A percentile compares a stretch with the other conserved stretches of the same genome.
Evolutionary conservation across 2,113 vertebrate genomes (phyloP).

Genomic region (Silurus asotus): DNA sequence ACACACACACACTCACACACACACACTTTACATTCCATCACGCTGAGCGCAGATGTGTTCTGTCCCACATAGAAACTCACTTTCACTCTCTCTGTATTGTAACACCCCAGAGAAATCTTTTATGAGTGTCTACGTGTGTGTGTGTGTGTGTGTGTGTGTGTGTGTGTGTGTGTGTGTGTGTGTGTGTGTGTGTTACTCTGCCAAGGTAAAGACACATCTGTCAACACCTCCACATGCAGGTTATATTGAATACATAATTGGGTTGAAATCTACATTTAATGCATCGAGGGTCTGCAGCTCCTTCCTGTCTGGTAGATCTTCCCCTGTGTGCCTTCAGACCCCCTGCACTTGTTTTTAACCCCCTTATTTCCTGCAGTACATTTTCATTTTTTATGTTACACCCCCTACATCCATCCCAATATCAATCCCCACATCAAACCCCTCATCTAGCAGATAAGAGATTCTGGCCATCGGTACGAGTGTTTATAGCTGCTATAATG

Average conservation of each 20-base stretch:
- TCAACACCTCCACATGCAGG: not conserved
- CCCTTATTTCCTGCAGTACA: not conserved
- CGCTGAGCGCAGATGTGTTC: conserved; percentile 43
- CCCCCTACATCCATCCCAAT: no score
- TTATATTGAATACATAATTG: not conserved
- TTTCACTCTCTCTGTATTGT: not conserved
- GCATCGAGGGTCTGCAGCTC: conserved; percentile 3
- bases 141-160: conserved; percentile 6
- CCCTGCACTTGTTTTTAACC: not conserved
- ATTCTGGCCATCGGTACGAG: not conserved
- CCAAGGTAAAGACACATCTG: conserved; percentile 46
- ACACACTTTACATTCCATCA: conserved; percentile 44
- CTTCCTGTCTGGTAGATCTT: conserved; percentile 1
- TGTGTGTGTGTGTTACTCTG: not conserved
- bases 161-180: conserved; percentile 20
- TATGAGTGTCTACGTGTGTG: conserved; percentile 15
- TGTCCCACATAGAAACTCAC: not conserved
- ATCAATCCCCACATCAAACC: no score
- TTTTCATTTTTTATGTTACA: not conserved
- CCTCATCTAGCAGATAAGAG: not conserved
- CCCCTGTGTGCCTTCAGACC: not conserved
- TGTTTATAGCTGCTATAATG: not conserved
- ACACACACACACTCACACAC: not conserved
- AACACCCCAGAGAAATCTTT: conserved; percentile 38
- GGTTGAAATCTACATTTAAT: conserved; percentile 18